Evolutionary conservation across 2,888 invertebrate genomes (phyloP).

Genomic region (Drosophila cognata): DNA sequence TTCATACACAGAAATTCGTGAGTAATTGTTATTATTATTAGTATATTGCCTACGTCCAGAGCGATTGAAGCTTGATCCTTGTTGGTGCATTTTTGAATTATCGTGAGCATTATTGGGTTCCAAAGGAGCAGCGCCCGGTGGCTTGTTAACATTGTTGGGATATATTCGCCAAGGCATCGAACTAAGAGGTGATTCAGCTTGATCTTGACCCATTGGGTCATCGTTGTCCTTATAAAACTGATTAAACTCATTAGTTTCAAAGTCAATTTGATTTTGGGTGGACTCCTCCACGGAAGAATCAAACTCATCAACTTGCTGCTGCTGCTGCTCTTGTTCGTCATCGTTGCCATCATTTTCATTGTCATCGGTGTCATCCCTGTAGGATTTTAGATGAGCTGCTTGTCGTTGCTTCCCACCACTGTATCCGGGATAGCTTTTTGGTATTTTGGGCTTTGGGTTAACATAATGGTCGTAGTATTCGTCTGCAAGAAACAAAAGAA

Average conservation of each 20-base stretch:
- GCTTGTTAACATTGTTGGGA: constrained; percentile 62
- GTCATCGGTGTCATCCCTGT: constrained; percentile 31
- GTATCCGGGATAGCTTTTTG: constrained; percentile 20
- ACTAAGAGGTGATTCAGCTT: background rate
- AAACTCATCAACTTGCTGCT: constrained; percentile 10
- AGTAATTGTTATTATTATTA: constrained; percentile 1
- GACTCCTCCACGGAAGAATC: constrained; percentile 6
- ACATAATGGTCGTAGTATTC: constrained; percentile 47
- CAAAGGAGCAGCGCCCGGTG: constrained; percentile 67
- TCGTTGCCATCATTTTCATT: constrained; percentile 35
- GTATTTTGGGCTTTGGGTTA: constrained; percentile 43
- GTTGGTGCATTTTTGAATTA: background rate
- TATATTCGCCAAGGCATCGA: constrained; percentile 64
- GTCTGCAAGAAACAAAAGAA: constrained; percentile 29
- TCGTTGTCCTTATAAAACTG: constrained; percentile 23
- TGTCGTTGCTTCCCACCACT: constrained; percentile 19
- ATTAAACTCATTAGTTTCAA: constrained; percentile 59
- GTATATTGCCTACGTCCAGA: background rate
- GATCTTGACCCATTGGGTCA: background rate
- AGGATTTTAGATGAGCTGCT: constrained; percentile 50
- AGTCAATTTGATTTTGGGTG: constrained; percentile 35
- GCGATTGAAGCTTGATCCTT: background rate
- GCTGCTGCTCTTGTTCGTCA: background rate
- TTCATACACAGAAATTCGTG: background rate
- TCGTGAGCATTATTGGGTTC: constrained; percentile 32